phyloP scores from a whole-genome alignment of 2,888 invertebrate genomes.

The Ornithoptera priamus region DNA sequence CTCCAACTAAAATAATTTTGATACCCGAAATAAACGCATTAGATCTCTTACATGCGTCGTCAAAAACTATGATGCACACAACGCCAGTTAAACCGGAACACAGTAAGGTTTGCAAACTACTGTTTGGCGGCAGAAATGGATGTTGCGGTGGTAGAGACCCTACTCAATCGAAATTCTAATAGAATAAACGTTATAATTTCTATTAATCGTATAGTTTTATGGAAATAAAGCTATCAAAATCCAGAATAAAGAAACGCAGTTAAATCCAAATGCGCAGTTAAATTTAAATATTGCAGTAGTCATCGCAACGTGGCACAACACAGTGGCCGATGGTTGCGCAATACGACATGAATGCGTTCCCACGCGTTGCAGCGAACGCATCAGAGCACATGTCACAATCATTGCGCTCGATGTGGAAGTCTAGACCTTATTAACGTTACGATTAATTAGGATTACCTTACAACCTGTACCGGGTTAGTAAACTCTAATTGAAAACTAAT shows the following conservation, averaged over 20 bases:
- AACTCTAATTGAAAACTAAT: too few relatives aligned
- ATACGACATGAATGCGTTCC: slow-evolving; percentile 38
- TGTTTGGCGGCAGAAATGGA: too few relatives aligned
- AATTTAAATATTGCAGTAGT: slow-evolving; percentile 17
- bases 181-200: too few relatives aligned
- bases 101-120: too few relatives aligned
- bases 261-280: slow-evolving; percentile 13
- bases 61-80: too few relatives aligned
- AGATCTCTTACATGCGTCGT: too few relatives aligned
- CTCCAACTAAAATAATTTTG: too few relatives aligned
- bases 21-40: too few relatives aligned
- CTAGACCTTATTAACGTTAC: slow-evolving; percentile 12
- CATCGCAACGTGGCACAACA: slow-evolving; percentile 28
- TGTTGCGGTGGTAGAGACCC: too few relatives aligned
- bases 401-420: slow-evolving; percentile 26
- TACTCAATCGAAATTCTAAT: not conserved
- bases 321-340: slow-evolving; percentile 34
- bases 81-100: too few relatives aligned
- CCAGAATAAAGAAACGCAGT: not conserved
- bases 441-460: slow-evolving; percentile 13
- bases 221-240: too few relatives aligned
- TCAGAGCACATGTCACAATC: slow-evolving; percentile 36
- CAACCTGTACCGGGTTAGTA: not conserved
- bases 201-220: too few relatives aligned
- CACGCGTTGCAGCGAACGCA: slow-evolving; percentile 40